A percentile compares a stretch with the other conserved stretches of the same genome.
Conservation (phyloP, 2,888 invertebrate genomes). For the Drosophila subsilvestris region DNA sequence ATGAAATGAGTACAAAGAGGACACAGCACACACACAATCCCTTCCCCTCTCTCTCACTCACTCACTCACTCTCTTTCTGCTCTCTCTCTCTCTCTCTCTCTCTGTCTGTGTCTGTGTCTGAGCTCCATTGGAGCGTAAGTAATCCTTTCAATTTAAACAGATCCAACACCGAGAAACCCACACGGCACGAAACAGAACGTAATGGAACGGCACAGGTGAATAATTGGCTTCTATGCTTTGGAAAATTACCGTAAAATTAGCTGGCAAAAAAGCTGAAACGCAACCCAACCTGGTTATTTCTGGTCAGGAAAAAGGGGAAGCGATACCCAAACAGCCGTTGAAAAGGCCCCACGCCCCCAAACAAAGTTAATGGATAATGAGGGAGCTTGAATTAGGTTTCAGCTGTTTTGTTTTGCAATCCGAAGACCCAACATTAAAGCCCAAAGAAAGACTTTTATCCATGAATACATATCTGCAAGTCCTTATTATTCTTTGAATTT, state of each 20-base stretch:
- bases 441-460: neutral
- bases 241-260: conserved; percentile 80
- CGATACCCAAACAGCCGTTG: conserved; percentile 8
- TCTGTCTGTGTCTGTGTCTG: conserved; percentile 40
- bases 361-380: conserved; percentile 1
- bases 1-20: conserved; percentile 44
- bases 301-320: neutral
- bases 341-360: neutral
- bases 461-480: neutral
- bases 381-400: conserved; percentile 18
- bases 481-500: too few relatives aligned
- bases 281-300: conserved; percentile 5
- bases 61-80: neutral
- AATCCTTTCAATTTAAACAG: conserved; percentile 77
- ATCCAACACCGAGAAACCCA: conserved; percentile 57
- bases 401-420: neutral
- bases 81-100: neutral
- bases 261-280: conserved; percentile 39
- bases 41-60: neutral
- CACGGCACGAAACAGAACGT: neutral
- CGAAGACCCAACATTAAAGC: neutral
- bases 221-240: conserved; percentile 76
- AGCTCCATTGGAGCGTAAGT: conserved; percentile 69
- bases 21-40: conserved; percentile 18
- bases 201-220: conserved; percentile 60